Evolutionary conservation across 2,797 vertebrate genomes (phyloP).

Genomic region (Coendou prehensilis): DNA sequence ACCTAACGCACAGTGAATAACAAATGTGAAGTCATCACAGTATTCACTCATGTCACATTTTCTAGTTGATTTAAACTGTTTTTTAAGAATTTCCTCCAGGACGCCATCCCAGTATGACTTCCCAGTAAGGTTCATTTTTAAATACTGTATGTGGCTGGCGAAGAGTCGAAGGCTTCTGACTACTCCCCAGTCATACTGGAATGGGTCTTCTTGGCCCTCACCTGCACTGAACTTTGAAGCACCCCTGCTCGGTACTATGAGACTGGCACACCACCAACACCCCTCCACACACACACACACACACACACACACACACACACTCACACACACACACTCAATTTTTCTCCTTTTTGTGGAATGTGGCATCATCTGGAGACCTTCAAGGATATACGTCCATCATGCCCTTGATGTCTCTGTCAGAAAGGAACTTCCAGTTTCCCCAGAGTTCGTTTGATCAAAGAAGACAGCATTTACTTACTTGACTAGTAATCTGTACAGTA

Average conservation of each 20-base stretch:
- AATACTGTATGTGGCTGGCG: neutral
- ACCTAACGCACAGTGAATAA: slow-evolving; percentile 36
- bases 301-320: neutral
- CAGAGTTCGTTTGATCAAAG: neutral
- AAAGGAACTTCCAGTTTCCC: neutral
- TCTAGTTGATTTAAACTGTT: slow-evolving; percentile 65
- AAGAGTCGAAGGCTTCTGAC: neutral
- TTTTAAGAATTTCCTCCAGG: slow-evolving; percentile 2
- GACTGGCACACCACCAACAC: neutral
- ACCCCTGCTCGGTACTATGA: neutral
- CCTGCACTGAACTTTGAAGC: neutral
- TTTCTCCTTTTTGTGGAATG: neutral
- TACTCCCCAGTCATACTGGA: neutral
- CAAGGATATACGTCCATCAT: neutral
- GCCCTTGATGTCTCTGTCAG: neutral
- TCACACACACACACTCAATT: neutral
- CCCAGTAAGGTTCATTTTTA: neutral
- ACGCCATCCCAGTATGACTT: neutral
- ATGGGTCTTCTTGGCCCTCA: neutral
- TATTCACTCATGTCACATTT: slow-evolving; percentile 48
- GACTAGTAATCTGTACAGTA: neutral
- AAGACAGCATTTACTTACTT: neutral
- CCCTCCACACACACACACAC: neutral
- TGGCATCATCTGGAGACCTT: neutral
- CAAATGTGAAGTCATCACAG: slow-evolving; percentile 57